Base-by-base conservation (phyloP, 92 coral and sea anemone species). In the Siderastrea radians region DNA sequence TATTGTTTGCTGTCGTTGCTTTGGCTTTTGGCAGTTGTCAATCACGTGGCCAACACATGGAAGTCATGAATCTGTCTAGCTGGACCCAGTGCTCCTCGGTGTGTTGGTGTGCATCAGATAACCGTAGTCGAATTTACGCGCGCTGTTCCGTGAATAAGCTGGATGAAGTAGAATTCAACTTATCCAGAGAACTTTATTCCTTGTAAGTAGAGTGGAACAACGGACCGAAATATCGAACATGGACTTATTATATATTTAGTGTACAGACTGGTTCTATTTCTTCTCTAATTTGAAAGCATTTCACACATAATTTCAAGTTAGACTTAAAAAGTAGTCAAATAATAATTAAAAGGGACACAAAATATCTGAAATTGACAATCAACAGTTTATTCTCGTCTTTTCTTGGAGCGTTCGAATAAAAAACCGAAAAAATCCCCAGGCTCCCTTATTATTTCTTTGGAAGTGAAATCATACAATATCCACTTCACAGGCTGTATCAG, bases 91-190 rank as follows among this genome's bases (percentile, higher is more conserved):
- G 87, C 44, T 74, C 87, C 55, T 73, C 80, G 4, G 2, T 11
- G 6, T 84, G 87, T 62, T 74, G 72, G 81, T 84, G 87, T 61
- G 80, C 72, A 6, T n/a, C 16, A 11, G 87, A 84, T 65, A 65
- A 74, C 60, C 61, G 38, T 43, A 26, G 72, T 11, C 87, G 74
- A 26, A 17, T 38, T 46, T 62, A 73, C 17, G 72, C 60, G 44
- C 60, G 65, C 47, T 84, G 87, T 38, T 49, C 58, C 2, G 73
- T 84, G 11, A 63, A 13, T 4, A 62, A 63, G 60, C 73, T 74
- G 44, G 65, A 84, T 43, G 61, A 84, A 12, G 52, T 63, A 55
- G 62, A 84, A 8, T 64, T 84, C 63, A 84, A 74, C 65, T 61
- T 60, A 6, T 74, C 87, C 48, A 43, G 80, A 44, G 50, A 64